Conservation (phyloP, 2,113 vertebrate genomes). For the Solea senegalensis region DNA sequence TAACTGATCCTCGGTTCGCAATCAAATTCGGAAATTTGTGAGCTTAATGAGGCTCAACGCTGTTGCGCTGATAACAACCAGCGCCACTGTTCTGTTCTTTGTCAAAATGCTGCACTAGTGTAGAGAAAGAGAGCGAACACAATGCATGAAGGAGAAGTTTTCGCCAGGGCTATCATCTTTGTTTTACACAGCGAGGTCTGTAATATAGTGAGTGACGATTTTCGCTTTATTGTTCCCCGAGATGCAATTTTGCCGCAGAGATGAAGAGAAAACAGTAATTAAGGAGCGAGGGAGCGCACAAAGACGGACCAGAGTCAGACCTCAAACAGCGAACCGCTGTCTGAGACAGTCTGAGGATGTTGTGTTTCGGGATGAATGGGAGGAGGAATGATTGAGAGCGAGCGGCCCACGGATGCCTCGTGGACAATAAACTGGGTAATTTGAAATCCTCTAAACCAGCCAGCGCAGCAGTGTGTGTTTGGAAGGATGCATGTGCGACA, state of each 20-base stretch:
- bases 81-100: slow-evolving; percentile 22
- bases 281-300: slow-evolving; percentile 35
- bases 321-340: slow-evolving; percentile 31
- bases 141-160: background rate
- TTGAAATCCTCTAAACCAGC: slow-evolving; percentile 38
- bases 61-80: slow-evolving; percentile 7
- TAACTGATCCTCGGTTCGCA: slow-evolving; percentile 45
- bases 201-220: slow-evolving; percentile 29
- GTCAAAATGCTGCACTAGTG: background rate
- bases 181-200: slow-evolving; percentile 37
- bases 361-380: slow-evolving; percentile 41
- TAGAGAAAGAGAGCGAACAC: background rate
- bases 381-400: slow-evolving; percentile 33
- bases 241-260: slow-evolving; percentile 47
- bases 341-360: slow-evolving; percentile 45
- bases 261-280: slow-evolving; percentile 71
- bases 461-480: slow-evolving; percentile 37
- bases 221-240: slow-evolving; percentile 40
- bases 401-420: slow-evolving; percentile 15
- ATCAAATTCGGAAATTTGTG: slow-evolving; percentile 43
- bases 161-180: slow-evolving; percentile 6
- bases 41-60: slow-evolving; percentile 46
- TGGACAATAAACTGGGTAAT: slow-evolving; percentile 48
- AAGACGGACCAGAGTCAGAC: slow-evolving; percentile 23
- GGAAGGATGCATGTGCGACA: slow-evolving; percentile 46